Percentiles rank a stretch among this genome's conserved stretches.
Evolutionary conservation across 2,113 vertebrate genomes (phyloP).

Genomic region (Tupaia chinensis): DNA sequence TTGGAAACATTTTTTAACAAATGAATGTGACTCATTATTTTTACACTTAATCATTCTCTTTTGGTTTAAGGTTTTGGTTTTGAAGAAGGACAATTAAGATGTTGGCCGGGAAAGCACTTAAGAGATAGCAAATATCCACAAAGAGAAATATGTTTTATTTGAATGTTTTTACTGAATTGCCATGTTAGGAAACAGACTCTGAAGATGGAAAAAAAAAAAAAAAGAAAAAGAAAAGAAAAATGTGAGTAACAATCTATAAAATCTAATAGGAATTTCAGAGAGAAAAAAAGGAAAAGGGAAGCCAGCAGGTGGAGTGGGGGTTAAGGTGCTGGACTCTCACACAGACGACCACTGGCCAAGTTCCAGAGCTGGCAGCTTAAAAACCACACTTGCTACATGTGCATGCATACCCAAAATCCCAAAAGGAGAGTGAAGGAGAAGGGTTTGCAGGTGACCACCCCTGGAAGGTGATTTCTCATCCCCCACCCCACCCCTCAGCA

Average conservation of each 20-base stretch:
- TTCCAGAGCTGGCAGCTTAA: too few species aligned
- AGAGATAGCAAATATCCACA: background rate
- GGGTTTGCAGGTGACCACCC: too few species aligned
- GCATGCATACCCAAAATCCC: too few species aligned
- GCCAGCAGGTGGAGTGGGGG: too few species aligned
- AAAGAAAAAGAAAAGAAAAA: background rate
- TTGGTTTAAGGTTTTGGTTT: background rate
- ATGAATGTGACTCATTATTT: conserved; percentile 2
- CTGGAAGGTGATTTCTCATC: too few species aligned
- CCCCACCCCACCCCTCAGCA: too few species aligned
- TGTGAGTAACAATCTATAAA: background rate
- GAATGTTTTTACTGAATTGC: background rate
- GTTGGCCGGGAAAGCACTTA: background rate
- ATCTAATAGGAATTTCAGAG: background rate
- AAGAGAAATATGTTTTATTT: conserved; percentile 1
- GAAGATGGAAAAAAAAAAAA: background rate
- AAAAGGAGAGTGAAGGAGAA: too few species aligned
- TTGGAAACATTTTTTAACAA: background rate
- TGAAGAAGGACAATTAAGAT: background rate
- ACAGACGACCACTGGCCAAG: too few species aligned
- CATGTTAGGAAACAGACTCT: background rate
- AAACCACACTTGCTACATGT: too few species aligned
- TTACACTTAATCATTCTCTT: background rate
- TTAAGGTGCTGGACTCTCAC: too few species aligned
- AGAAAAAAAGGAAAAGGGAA: background rate